Base-by-base conservation (phyloP, 1,140 invertebrate species). In the Drosophila chauvacae region DNA sequence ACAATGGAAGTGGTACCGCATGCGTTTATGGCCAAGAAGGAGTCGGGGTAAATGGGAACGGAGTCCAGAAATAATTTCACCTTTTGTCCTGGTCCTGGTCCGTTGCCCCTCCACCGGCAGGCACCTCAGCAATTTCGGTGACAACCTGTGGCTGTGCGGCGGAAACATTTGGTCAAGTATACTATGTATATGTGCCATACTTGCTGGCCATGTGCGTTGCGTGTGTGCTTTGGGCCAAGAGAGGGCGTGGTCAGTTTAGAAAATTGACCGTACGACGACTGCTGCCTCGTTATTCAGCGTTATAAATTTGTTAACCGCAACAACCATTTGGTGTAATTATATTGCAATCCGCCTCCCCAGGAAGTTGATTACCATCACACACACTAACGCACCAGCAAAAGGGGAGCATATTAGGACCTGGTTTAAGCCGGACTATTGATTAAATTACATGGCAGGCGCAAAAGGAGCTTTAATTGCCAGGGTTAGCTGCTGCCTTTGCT, bases 221-320 rank as follows among this genome's bases (percentile, higher is more conserved):
- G 48, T 51, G 26, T 57, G 48, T 69, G 50, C 33, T 64, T 14
- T 16, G 57, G 39, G 57, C 62, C 28, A 18, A 33, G 35, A 57
- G 42, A 51, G 53, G 50, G 59, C 72, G 84, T 80, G 84, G 80
- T 56, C 50, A 58, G 59, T 69, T 80, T 82, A 79, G 76, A 76
- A 78, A 77, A 86, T 65, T 62, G 41, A 33, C 56, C 62, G 26
- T 44, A 61, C 42, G 50, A 42, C 65, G 18, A 37, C 33, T 48
- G 53, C 6, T 28, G 28, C 57, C 79, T 81, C 69, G 82, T 79
- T 81, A 70, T 71, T 71, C 39, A 59, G 58, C 70, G 74, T 71
- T 85, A 85, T 90, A 88, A 88, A 88, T 88, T 85, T 70, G 85
- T 90, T 85, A 88, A 88, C 85, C 85, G 50, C 85, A 88, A 69